Evolutionary conservation across 2,888 invertebrate genomes (phyloP), one percentile per base, ranked within the genome.

Genomic region (Petrolisthes cinctipes): DNA sequence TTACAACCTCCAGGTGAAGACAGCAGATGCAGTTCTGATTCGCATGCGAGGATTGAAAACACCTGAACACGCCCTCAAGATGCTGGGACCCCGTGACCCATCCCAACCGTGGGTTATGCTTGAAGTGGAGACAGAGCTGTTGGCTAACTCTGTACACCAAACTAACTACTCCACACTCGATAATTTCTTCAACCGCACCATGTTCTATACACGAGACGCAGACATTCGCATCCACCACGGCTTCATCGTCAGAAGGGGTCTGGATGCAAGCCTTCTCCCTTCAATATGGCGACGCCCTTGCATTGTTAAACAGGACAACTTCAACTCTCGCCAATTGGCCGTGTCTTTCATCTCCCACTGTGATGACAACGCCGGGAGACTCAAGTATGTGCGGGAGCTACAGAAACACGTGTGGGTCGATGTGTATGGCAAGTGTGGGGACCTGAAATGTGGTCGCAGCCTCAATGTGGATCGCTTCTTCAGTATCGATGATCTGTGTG

Each of bases 21-120:
- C 71, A 14, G 14, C 17, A n/a, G 71, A 71, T 20, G 71, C 20
- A n/a, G 71, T 71, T 14, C 20, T 71, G 71, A n/a, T 71, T 7
- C 71, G 20, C 71, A n/a, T 89, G 23, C 53, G 78, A 20, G 57
- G 75, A 23, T 54, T 86, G 20, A 6, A 51, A 37, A 73, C 6
- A 5, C 54, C 54, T 4, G 9, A 82, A 5, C 14, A 54, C 14
- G n/a, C 86, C 56, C 37, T n/a, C 23, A 23, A 56, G 20, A 66
- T 61, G 23, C 37, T 88, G 53, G 57, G 68, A 9, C 61, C 83
- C 7, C 75, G 86, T 11, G 89, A 89, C 23, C 82, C 85, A 11
- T 37, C 57, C 9, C 89, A 89, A 57, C 89, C 89, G 17, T 89
- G 89, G 89, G 80, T 89, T 51, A 82, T 82, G 71, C 23, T 89